phyloP scores from a whole-genome alignment of 1,140 invertebrate genomes.

The Mercenaria mercenaria region DNA sequence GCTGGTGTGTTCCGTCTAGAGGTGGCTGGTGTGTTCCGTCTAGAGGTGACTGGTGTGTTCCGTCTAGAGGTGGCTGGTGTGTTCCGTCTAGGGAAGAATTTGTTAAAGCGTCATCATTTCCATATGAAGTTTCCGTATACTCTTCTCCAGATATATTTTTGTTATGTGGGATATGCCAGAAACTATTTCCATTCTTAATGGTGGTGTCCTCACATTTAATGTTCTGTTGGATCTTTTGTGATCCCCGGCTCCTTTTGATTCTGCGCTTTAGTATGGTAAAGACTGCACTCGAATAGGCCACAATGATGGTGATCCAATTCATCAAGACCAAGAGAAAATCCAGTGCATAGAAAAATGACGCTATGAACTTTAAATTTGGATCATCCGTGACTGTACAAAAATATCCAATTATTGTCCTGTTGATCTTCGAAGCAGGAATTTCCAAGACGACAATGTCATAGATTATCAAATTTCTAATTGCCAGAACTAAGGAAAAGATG shows the following conservation, averaged over 20 bases:
- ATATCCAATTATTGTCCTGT: conserved; percentile 11
- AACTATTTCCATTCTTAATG: too few species aligned
- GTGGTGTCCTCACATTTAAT: too few species aligned
- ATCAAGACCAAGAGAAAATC: background rate
- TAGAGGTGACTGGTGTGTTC: too few species aligned
- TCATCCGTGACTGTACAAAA: background rate
- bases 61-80: too few species aligned
- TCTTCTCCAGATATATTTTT: too few species aligned
- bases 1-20: too few species aligned
- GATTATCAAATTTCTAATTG: background rate
- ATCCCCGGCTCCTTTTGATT: background rate
- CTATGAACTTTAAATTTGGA: background rate
- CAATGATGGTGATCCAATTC: background rate
- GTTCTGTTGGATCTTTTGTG: background rate
- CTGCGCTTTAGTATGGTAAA: background rate
- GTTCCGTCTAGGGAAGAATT: too few species aligned
- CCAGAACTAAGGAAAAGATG: background rate
- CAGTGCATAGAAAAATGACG: background rate
- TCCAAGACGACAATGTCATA: background rate
- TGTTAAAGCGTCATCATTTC: too few species aligned
- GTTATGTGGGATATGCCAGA: too few species aligned
- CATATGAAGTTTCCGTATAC: too few species aligned
- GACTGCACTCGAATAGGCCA: background rate
- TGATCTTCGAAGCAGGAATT: background rate
- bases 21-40: too few species aligned